Conservation (phyloP, 2,888 invertebrate species). For the Apoderus coryli region DNA sequence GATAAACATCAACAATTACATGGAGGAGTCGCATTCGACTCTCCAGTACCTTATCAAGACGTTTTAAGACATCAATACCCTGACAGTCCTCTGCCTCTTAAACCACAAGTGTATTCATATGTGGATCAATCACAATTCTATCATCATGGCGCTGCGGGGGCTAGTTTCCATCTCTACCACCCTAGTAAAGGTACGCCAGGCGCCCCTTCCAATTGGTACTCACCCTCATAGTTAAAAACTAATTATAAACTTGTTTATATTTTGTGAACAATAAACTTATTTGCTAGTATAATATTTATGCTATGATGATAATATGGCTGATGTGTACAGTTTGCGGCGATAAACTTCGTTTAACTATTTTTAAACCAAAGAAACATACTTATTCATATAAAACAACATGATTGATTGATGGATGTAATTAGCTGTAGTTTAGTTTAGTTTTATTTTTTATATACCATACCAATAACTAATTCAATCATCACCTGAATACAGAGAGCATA, state of each 20-base stretch:
- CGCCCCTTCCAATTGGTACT: conserved; percentile 33
- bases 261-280: too few species aligned
- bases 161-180: conserved; percentile 80
- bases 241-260: too few species aligned
- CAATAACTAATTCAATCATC: too few species aligned
- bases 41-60: conserved; percentile 33
- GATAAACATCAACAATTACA: conserved; percentile 60
- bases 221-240: conserved; percentile 32
- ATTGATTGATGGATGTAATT: conserved; percentile 13
- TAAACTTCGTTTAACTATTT: conserved; percentile 26
- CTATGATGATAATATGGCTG: too few species aligned
- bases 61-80: conserved; percentile 48
- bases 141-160: conserved; percentile 43
- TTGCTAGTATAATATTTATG: too few species aligned
- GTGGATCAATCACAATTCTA: conserved; percentile 78
- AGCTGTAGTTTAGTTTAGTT: conserved; percentile 17
- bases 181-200: conserved; percentile 44
- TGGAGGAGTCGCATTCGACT: conserved; percentile 37
- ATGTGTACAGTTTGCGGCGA: conserved; percentile 21
- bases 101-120: conserved; percentile 77
- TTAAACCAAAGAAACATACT: conserved; percentile 30
- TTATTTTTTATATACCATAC: too few species aligned
- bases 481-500: too few species aligned
- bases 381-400: conserved; percentile 25
- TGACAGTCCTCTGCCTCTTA: conserved; percentile 59